Evolutionary conservation across 2,888 invertebrate genomes (phyloP), one percentile per base, ranked within the genome.

Genomic region (Coleophora flavipennella): DNA sequence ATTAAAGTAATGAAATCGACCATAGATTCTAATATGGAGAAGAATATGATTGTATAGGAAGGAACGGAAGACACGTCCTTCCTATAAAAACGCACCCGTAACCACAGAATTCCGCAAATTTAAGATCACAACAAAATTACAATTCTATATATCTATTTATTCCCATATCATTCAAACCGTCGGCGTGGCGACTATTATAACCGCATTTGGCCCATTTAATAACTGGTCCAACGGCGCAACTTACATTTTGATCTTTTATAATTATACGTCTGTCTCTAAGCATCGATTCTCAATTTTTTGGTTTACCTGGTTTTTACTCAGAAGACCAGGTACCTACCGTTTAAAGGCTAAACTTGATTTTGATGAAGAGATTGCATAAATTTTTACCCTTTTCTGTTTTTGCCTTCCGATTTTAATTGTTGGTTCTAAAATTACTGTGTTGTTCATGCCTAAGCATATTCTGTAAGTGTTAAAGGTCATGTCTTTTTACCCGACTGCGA

Each of bases 171-270:
- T 73, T 75, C 54, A 54, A 59, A 66, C 61, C 56, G 58, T 52
- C 44, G 50, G 59, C 59, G 20, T 20, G 20, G 20, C 20, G 20
- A 20, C 79, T 59, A 84, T 84, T 84, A 84, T 80, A 83, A 84
- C 70, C 71, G 55, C 80, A 83, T 84, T 83, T 83, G 75, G 64
- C 52, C 67, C 63, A 67, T 74, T 79, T 83, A 80, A 83, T 83
- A 77, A 76, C 68, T 57, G 64, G 49, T 54, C 65, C 63, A 68
- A 70, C 69, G 58, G 61, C 56, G 63, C 62, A 60, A 56, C 55
- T 60, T 64, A 64, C 59, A 62, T 65, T 70, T 75, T 76, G 77
- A 78, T 79, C 72, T 65, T 67, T 69, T 72, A 76, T 83, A 84
- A 84, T 84, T 83, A 83, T 81, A 83, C 61, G 67, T 66, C 66